A percentile compares a stretch with the other conserved stretches of the same genome.
These are phyloP conservation scores for Lepidurus apus DNA, from an alignment of 1,140 invertebrate species.

Conservation along the genomic window DNA sequence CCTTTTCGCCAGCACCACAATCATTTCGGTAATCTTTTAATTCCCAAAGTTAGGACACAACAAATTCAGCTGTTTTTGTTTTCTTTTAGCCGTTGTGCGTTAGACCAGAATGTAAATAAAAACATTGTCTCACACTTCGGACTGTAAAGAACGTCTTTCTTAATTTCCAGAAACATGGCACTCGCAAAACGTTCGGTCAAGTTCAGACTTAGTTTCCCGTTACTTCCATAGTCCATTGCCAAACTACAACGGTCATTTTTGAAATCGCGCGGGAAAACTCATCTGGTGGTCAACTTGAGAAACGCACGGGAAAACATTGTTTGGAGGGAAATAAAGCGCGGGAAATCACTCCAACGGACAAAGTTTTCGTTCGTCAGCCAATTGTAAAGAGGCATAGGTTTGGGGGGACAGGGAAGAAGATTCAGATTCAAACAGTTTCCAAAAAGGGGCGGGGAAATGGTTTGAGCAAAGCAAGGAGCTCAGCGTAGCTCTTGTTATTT, in stretches of 20 bases:
- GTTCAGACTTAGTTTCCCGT: no score
- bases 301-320: neutral
- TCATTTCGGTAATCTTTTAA: neutral
- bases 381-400: neutral
- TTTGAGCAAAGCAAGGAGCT: constrained; percentile 12
- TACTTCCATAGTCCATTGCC: no score
- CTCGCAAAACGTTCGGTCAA: neutral
- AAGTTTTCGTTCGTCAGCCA: neutral
- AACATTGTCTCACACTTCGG: neutral
- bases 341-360: neutral
- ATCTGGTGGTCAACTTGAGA: neutral
- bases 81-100: neutral
- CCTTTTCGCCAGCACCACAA: neutral
- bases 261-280: neutral
- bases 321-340: neutral
- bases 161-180: neutral
- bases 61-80: neutral
- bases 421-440: neutral
- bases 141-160: neutral
- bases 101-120: neutral
- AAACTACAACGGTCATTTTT: neutral
- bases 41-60: no score
- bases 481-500: constrained; percentile 7
- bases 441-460: neutral
- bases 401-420: neutral